Conservation (phyloP, 1,140 invertebrate genomes). For the Cyrtorhinus lividipennis region DNA sequence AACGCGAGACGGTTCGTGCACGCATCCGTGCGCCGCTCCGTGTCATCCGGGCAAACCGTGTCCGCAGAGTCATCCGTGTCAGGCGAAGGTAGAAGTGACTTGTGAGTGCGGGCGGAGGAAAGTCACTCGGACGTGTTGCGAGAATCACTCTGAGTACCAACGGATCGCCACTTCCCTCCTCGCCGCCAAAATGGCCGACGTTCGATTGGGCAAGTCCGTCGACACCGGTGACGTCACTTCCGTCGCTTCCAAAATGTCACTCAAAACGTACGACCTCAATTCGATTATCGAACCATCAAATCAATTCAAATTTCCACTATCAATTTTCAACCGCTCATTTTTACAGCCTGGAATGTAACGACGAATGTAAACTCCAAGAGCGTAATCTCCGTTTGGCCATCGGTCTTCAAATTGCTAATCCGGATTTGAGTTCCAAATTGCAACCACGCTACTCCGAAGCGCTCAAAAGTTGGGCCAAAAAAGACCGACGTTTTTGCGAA, state of each 20-base stretch:
- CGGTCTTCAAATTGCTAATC: conserved; percentile 79
- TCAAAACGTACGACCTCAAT: conserved; percentile 32
- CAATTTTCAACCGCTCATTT: too few relatives aligned
- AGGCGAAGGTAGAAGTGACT: conserved; percentile 35
- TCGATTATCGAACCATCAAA: neutral
- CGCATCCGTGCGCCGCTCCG: conserved; percentile 60
- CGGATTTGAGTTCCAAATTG: conserved; percentile 64
- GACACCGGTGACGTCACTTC: conserved; percentile 47
- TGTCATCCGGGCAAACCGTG: conserved; percentile 59
- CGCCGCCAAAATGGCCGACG: conserved; percentile 52
- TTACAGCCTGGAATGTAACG: conserved; percentile 73
- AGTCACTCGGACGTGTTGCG: conserved; percentile 51
- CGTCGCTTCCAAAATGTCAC: conserved; percentile 32
- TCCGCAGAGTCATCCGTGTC: neutral
- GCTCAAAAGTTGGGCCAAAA: conserved; percentile 68
- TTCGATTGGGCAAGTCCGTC: conserved; percentile 51
- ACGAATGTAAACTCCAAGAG: conserved; percentile 74
- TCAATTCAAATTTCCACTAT: too few relatives aligned
- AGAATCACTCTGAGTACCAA: conserved; percentile 54
- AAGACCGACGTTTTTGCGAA: conserved; percentile 65
- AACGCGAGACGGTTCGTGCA: conserved; percentile 46
- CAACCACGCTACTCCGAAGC: conserved; percentile 69
- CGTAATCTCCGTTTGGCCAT: conserved; percentile 74
- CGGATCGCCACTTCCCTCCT: conserved; percentile 50
- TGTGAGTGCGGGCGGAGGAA: conserved; percentile 66